phyloP scores from a whole-genome alignment of 1,140 invertebrate species.

The Gryon sp. region DNA sequence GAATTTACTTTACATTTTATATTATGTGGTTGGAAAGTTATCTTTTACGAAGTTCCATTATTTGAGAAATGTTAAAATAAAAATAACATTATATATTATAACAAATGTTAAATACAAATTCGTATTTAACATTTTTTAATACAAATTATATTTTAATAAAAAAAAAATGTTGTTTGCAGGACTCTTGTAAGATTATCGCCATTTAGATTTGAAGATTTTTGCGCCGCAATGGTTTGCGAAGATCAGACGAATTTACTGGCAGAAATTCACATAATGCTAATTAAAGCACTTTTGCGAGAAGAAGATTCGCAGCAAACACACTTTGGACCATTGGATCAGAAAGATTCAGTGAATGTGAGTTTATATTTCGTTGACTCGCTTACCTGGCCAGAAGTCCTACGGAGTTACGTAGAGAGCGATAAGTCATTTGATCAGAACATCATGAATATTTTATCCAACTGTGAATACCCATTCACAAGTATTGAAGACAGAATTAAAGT shows the following conservation, averaged over 20 bases:
- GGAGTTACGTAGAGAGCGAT: constrained; percentile 94
- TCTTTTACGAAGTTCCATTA: no score
- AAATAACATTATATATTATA: no score
- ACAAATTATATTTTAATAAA: no score
- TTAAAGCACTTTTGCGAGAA: constrained; percentile 94
- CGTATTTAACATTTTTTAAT: no score
- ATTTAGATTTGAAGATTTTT: constrained; percentile 97
- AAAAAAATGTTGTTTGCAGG: constrained; percentile 69
- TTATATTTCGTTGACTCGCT: constrained; percentile 95
- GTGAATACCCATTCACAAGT: constrained; percentile 93
- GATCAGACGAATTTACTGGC: constrained; percentile 94
- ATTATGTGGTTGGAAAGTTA: no score
- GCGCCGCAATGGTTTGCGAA: constrained; percentile 93
- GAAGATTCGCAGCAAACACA: constrained; percentile 97
- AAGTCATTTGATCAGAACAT: constrained; percentile 87
- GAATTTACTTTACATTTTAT: no score
- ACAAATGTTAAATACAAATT: no score
- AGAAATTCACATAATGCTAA: constrained; percentile 94
- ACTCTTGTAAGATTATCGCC: constrained; percentile 94
- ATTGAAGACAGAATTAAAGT: constrained; percentile 91
- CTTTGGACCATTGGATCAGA: constrained; percentile 96
- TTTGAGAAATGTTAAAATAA: no score
- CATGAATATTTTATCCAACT: constrained; percentile 84
- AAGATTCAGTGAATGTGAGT: constrained; percentile 96
- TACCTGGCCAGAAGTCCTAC: constrained; percentile 95